Conservation (phyloP, 2,888 invertebrate species). For the Callyntrura guangdongensis region DNA sequence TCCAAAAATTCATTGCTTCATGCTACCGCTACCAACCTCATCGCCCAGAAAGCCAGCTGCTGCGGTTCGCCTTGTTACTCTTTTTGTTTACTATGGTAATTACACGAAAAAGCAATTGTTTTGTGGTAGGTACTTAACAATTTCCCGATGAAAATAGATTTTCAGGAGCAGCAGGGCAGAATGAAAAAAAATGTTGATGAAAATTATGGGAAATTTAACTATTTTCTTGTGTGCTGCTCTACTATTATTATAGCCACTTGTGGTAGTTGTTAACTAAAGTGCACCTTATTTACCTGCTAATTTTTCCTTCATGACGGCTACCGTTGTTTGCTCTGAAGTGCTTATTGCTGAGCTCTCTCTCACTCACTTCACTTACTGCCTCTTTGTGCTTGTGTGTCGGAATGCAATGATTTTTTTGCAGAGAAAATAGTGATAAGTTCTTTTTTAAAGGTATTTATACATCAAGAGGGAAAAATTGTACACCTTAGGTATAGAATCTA, state of each 20-base stretch:
- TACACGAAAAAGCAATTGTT: conserved; percentile 33
- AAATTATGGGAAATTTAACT: conserved; percentile 37
- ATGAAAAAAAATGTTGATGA: conserved; percentile 16
- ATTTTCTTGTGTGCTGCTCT: conserved; percentile 7
- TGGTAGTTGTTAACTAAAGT: not conserved
- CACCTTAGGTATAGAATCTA: no score
- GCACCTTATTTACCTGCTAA: not conserved
- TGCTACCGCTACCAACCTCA: not conserved
- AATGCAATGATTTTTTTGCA: not conserved
- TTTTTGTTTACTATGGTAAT: not conserved
- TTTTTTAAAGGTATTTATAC: not conserved
- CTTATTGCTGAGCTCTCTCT: not conserved
- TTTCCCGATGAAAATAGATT: conserved; percentile 2
- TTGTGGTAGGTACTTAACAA: not conserved
- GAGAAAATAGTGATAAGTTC: not conserved
- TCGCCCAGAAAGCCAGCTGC: not conserved
- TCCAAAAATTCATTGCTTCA: conserved; percentile 1
- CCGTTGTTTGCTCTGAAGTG: not conserved
- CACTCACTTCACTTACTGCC: not conserved
- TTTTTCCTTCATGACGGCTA: no score
- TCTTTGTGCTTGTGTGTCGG: not conserved
- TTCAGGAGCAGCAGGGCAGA: not conserved
- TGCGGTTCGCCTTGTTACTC: not conserved
- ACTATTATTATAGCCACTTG: not conserved
- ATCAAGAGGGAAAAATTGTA: not conserved